Percentiles rank a stretch among this genome's conserved stretches.
These are phyloP conservation scores for Lycaena phlaeas DNA, from an alignment of 2,888 invertebrate species.

Conservation along the genomic window DNA sequence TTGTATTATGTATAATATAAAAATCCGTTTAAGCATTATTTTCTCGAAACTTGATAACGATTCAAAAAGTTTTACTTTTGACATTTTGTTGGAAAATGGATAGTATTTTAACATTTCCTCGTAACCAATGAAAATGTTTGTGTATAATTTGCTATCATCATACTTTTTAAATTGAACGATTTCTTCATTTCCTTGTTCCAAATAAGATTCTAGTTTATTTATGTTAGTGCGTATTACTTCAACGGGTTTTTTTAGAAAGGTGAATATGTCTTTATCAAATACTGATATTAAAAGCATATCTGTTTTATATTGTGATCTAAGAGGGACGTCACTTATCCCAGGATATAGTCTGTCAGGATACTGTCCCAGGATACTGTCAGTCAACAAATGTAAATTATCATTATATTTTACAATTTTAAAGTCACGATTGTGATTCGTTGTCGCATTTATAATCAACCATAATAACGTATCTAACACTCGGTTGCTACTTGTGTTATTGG, in stretches of 20 bases:
- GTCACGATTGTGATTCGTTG: background rate
- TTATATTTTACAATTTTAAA: background rate
- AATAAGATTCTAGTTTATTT: background rate
- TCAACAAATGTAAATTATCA: background rate
- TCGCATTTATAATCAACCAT: background rate
- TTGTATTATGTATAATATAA: constrained; percentile 5
- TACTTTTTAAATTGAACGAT: background rate
- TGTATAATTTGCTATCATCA: constrained; percentile 5
- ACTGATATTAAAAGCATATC: background rate
- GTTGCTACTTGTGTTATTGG: background rate
- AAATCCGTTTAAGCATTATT: constrained; percentile 1
- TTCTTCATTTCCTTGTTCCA: constrained; percentile 1
- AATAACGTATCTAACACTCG: background rate
- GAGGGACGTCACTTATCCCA: background rate
- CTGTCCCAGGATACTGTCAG: too few species aligned
- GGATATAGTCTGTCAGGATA: too few species aligned
- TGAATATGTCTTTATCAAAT: background rate
- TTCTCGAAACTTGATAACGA: background rate
- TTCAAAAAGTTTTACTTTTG: background rate
- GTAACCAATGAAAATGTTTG: constrained; percentile 6
- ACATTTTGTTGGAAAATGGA: background rate
- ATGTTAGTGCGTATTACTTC: background rate
- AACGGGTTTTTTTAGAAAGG: background rate
- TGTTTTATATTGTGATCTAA: background rate
- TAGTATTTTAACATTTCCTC: constrained; percentile 10